phyloP scores from a whole-genome alignment of 2,888 invertebrate genomes.

The Melanchra persicariae region DNA sequence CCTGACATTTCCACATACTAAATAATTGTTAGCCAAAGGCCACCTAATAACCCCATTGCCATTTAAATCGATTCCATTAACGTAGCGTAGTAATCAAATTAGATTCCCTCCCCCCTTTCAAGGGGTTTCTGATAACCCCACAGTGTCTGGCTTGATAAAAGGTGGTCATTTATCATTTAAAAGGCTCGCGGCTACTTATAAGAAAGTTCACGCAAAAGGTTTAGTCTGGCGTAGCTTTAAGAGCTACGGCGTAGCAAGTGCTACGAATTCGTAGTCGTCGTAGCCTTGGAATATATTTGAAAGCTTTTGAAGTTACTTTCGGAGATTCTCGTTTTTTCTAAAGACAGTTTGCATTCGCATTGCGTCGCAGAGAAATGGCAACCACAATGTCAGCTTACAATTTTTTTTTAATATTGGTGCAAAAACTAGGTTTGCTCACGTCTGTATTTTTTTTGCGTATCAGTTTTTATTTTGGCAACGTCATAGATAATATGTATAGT shows the following conservation, averaged over 20 bases:
- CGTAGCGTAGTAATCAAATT: slow-evolving; percentile 72
- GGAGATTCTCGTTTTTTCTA: too few relatives aligned
- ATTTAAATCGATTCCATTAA: slow-evolving; percentile 69
- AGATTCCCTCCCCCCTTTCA: slow-evolving; percentile 42
- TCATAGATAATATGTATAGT: too few relatives aligned
- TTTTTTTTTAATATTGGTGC: too few relatives aligned
- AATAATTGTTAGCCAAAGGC: slow-evolving; percentile 37
- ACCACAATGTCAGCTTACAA: too few relatives aligned
- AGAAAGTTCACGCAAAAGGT: slow-evolving; percentile 31
- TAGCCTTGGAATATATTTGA: background rate
- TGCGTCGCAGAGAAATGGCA: too few relatives aligned
- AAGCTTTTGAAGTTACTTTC: too few relatives aligned
- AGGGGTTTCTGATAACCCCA: slow-evolving; percentile 66
- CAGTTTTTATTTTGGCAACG: too few relatives aligned
- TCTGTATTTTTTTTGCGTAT: too few relatives aligned
- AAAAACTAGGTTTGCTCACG: too few relatives aligned
- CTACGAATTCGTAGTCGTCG: slow-evolving; percentile 17
- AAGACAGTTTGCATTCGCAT: too few relatives aligned
- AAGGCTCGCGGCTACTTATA: slow-evolving; percentile 49
- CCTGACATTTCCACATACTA: slow-evolving; percentile 20
- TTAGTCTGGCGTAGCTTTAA: background rate
- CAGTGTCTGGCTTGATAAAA: slow-evolving; percentile 67
- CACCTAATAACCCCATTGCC: slow-evolving; percentile 59
- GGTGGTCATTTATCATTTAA: slow-evolving; percentile 71
- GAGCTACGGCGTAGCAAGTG: slow-evolving; percentile 41